Percentiles rank a stretch among this genome's conserved stretches.
Conservation (phyloP, 1,140 invertebrate species). For the Archegozetes longisetosus region DNA sequence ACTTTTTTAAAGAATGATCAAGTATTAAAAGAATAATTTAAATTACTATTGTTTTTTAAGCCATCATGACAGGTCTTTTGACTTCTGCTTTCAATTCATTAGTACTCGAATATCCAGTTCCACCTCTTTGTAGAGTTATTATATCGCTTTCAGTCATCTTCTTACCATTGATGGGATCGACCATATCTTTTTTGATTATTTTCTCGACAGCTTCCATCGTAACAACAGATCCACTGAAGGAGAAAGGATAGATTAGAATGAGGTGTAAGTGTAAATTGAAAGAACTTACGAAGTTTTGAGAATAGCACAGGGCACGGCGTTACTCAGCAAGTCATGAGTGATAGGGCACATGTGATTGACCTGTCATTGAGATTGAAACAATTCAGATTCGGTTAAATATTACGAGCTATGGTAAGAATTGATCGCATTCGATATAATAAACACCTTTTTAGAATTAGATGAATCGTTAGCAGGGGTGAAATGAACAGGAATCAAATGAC, state of each 20-base stretch:
- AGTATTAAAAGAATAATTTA: not conserved
- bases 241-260: constrained; percentile 2
- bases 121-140: constrained; percentile 78
- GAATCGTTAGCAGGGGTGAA: constrained; percentile 66
- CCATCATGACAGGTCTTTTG: constrained; percentile 69
- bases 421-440: not conserved
- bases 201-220: constrained; percentile 93
- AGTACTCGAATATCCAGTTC: constrained; percentile 79
- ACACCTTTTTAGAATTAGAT: constrained; percentile 16
- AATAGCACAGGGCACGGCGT: constrained; percentile 82
- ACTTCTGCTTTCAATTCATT: constrained; percentile 70
- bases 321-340: constrained; percentile 85
- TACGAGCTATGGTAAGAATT: not conserved
- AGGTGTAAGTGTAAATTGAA: not conserved
- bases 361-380: constrained; percentile 30
- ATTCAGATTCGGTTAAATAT: constrained; percentile 31
- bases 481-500: constrained; percentile 83
- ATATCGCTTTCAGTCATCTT: constrained; percentile 85
- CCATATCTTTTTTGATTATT: constrained; percentile 90
- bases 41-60: constrained; percentile 35
- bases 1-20: not conserved
- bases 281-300: constrained; percentile 65
- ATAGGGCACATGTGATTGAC: constrained; percentile 94
- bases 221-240: constrained; percentile 73
- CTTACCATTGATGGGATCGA: constrained; percentile 77